These are phyloP conservation scores for Alloplasta piceator DNA, from an alignment of 2,888 invertebrate genomes.

Conservation along the genomic window DNA sequence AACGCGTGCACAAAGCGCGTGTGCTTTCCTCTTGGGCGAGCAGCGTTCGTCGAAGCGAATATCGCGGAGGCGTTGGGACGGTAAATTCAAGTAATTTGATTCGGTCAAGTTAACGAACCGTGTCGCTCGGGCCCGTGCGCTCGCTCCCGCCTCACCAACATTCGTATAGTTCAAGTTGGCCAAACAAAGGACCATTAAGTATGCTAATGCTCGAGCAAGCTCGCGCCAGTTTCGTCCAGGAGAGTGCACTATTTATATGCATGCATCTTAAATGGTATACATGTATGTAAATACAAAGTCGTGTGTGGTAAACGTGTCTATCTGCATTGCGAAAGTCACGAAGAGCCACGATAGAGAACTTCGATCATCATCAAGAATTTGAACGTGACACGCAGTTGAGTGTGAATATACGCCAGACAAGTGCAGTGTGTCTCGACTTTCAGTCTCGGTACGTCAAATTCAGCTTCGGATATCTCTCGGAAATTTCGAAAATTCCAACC, in stretches of 20 bases:
- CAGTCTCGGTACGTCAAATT: neutral
- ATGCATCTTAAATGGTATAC: neutral
- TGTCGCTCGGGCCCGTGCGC: conserved; percentile 74
- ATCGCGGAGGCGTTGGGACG: conserved; percentile 78
- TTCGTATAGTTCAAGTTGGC: conserved; percentile 79
- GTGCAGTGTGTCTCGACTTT: conserved; percentile 10
- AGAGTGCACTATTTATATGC: conserved; percentile 9
- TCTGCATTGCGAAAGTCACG: neutral
- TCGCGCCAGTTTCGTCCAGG: conserved; percentile 36
- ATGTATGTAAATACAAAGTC: neutral
- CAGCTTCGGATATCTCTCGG: neutral
- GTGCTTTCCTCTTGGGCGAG: conserved; percentile 20
- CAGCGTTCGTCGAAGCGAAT: conserved; percentile 66
- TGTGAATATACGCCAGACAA: conserved; percentile 11
- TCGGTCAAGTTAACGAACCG: conserved; percentile 81
- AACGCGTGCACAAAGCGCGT: neutral
- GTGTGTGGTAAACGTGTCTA: conserved; percentile 9
- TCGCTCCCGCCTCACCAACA: conserved; percentile 67
- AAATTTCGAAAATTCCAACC: neutral
- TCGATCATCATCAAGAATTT: conserved; percentile 6
- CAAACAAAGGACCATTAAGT: conserved; percentile 81
- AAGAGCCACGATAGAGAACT: neutral
- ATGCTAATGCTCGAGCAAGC: conserved; percentile 75
- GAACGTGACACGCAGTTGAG: neutral
- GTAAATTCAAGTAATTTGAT: conserved; percentile 81